Conservation (phyloP, 1,140 invertebrate genomes). For the Zophobas morio region DNA sequence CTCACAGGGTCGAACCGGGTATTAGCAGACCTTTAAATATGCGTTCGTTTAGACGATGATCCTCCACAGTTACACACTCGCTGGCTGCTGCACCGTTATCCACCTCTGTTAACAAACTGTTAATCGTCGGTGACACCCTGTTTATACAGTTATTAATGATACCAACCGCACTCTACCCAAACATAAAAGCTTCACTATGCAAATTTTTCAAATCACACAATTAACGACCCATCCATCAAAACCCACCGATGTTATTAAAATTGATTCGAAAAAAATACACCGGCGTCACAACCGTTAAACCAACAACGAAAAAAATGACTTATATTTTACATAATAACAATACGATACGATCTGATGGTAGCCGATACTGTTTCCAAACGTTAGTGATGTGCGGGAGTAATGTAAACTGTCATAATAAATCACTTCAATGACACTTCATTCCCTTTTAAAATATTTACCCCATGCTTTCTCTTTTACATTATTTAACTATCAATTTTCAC, state of each 20-base stretch:
- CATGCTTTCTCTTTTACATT: too few relatives aligned
- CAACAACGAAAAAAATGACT: background rate
- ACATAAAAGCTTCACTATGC: constrained; percentile 38
- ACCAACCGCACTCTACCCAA: constrained; percentile 31
- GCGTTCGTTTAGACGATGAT: constrained; percentile 44
- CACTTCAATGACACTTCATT: too few relatives aligned
- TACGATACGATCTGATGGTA: too few relatives aligned
- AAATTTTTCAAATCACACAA: constrained; percentile 36
- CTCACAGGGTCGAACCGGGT: constrained; percentile 44
- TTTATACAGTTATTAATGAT: constrained; percentile 55
- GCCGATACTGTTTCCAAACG: too few relatives aligned
- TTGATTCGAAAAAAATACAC: constrained; percentile 24
- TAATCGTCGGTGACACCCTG: constrained; percentile 53
- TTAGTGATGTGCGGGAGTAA: too few relatives aligned
- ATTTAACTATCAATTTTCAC: too few relatives aligned
- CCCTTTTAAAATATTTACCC: too few relatives aligned
- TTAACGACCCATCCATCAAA: constrained; percentile 46
- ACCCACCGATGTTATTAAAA: constrained; percentile 31
- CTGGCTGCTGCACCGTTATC: constrained; percentile 34
- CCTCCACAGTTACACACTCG: constrained; percentile 16
- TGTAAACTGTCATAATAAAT: too few relatives aligned
- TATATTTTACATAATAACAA: background rate
- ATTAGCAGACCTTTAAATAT: constrained; percentile 53
- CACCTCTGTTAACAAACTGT: constrained; percentile 51
- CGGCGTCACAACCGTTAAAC: background rate